Evolutionary conservation across 2,113 vertebrate genomes (phyloP).

Genomic region (Corythaeola cristata): DNA sequence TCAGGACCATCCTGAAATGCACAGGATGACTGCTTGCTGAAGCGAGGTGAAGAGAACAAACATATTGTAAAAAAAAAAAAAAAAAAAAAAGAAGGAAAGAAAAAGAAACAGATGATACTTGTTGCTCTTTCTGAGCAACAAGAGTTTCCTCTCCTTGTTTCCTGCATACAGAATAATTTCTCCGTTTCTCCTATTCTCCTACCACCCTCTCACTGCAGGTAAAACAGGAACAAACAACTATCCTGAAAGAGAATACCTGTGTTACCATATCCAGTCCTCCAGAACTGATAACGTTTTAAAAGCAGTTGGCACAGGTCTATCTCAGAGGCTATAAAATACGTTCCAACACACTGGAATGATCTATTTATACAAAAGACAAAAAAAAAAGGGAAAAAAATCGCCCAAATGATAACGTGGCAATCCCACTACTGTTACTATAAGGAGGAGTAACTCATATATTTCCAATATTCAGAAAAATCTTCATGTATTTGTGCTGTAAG

Average conservation of each 20-base stretch:
- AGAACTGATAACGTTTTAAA: neutral
- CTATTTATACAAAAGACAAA: neutral
- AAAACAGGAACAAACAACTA: accelerated
- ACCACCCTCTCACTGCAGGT: neutral
- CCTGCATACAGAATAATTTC: neutral
- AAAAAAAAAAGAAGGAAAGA: neutral
- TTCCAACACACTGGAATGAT: neutral
- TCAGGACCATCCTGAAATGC: neutral
- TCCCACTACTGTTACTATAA: neutral
- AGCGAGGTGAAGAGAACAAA: neutral
- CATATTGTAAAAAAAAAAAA: neutral
- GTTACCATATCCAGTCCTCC: neutral
- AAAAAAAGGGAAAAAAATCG: neutral
- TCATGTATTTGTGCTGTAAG: neutral
- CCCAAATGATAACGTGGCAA: neutral
- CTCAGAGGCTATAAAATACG: neutral
- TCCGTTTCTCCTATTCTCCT: neutral
- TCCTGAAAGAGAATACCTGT: neutral
- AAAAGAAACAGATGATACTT: accelerated
- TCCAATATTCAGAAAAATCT: neutral
- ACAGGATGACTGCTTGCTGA: accelerated
- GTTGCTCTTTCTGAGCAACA: neutral
- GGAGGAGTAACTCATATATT: neutral
- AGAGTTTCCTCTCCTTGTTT: neutral
- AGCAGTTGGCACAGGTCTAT: neutral